Conservation (phyloP, 2,888 invertebrate genomes). For the Pharmacophagus antenor region DNA sequence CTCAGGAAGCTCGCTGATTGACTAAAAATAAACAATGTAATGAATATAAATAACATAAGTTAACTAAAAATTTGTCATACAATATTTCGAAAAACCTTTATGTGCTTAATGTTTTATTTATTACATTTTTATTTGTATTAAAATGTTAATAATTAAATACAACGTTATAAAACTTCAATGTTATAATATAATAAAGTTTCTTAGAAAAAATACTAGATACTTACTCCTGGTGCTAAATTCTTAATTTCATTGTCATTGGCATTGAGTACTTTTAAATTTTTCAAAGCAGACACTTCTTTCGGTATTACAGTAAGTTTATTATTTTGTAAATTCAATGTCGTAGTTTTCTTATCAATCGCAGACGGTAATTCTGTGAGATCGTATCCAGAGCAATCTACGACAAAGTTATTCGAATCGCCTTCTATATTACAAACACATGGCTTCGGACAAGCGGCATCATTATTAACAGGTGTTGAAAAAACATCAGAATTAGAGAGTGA, state of each 20-base stretch:
- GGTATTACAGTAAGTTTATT: constrained; percentile 68
- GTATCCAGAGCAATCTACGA: constrained; percentile 74
- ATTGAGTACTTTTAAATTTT: constrained; percentile 60
- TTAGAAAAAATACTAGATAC: constrained; percentile 38
- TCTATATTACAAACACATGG: constrained; percentile 63
- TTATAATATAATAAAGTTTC: no score
- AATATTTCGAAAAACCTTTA: no score
- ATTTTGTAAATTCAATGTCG: constrained; percentile 62
- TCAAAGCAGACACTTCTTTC: constrained; percentile 56
- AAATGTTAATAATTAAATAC: no score
- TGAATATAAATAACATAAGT: not conserved
- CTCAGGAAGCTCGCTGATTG: constrained; percentile 66
- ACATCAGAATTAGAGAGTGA: constrained; percentile 37
- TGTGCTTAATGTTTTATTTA: no score
- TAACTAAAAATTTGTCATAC: no score
- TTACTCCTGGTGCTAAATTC: constrained; percentile 64
- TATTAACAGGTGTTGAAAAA: constrained; percentile 36
- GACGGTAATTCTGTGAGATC: constrained; percentile 73
- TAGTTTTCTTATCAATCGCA: constrained; percentile 58
- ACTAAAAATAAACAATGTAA: constrained; percentile 53
- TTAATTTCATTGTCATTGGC: constrained; percentile 62
- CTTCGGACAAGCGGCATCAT: constrained; percentile 49
- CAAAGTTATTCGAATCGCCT: constrained; percentile 51
- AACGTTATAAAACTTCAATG: no score
- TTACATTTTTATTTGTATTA: no score